Base-by-base conservation (phyloP, 2,113 vertebrate genomes). In the Recurvirostra avosetta region DNA sequence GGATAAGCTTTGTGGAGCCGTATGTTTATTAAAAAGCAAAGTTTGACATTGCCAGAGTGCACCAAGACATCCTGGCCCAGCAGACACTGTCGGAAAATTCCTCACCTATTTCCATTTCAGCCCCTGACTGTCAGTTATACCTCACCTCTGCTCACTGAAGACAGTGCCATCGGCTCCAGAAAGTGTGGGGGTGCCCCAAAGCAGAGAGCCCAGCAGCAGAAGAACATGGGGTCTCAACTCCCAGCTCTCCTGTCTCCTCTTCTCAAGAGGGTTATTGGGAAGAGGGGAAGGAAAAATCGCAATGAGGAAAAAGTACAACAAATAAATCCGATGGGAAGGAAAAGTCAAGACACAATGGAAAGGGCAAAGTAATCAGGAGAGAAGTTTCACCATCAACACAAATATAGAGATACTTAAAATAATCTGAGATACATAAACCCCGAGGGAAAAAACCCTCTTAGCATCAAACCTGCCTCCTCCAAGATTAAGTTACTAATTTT, bases 111-210 rank as follows among this genome's bases (percentile, higher is more conserved):
- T 67, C 63, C 61, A 53, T 6, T 21, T 58, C 49, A 66, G 65
- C 21, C 50, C 23, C 80, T 61, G 55, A 12, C 56, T 32, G 38
- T 5, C 67, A 72, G 6, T 68, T 50, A 34, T 16, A 49, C 21
- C 66, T 82, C 67, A 38, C 7, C 32, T 27, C 45, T 47, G 45
- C 66, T 61, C 65, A 38, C 4, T 29, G 26, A 74, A 62, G 50
- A 34, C 63, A 71, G 49, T 1, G 0, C 43, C 10, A 20, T 13
- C 3, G 0, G 30, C 40, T 49, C 40, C 13, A 50, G 38, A 52
- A 79, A 34, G 45, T 2, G 1, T 32, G 20, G 29, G 19, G 22
- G 22, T 50, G 36, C 32, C 45, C 34, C 9, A 17, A 55, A 62
- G 40, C 21, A 55, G 17, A 21, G 13, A 29, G 16, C 21, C n/a